Evolutionary conservation across 2,888 invertebrate species (phyloP).

Genomic region (Galerucella nymphaeae): DNA sequence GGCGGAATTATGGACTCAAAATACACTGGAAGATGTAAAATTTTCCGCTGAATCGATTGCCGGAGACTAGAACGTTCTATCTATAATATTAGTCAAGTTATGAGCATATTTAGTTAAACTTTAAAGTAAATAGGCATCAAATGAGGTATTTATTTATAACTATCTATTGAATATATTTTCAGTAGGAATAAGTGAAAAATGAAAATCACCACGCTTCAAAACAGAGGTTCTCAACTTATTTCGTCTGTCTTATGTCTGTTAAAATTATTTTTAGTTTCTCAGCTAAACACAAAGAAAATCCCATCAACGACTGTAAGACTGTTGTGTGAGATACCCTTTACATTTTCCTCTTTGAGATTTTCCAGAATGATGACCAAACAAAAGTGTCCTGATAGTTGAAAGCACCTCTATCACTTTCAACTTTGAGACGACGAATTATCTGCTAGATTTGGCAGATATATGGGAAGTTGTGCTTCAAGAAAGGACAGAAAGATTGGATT

Average conservation of each 20-base stretch:
- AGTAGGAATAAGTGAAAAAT: neutral
- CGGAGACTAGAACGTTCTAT: too few species aligned
- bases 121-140: neutral
- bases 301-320: too few species aligned
- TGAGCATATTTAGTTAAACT: too few species aligned
- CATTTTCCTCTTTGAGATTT: constrained; percentile 25
- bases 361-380: constrained; percentile 30
- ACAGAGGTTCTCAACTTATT: too few species aligned
- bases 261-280: too few species aligned
- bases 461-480: constrained; percentile 21
- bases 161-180: neutral
- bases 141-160: neutral
- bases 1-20: too few species aligned
- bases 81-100: too few species aligned
- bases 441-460: constrained; percentile 39
- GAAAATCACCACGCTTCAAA: too few species aligned
- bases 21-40: too few species aligned
- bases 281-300: too few species aligned
- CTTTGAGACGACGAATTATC: constrained; percentile 24
- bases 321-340: neutral
- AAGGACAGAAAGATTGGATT: constrained; percentile 36
- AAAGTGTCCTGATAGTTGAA: constrained; percentile 30
- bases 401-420: constrained; percentile 15
- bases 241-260: too few species aligned
- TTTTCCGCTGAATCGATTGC: too few species aligned